Conservation (phyloP, 2,888 invertebrate species). For the Hirtodrosophila trivittata region DNA sequence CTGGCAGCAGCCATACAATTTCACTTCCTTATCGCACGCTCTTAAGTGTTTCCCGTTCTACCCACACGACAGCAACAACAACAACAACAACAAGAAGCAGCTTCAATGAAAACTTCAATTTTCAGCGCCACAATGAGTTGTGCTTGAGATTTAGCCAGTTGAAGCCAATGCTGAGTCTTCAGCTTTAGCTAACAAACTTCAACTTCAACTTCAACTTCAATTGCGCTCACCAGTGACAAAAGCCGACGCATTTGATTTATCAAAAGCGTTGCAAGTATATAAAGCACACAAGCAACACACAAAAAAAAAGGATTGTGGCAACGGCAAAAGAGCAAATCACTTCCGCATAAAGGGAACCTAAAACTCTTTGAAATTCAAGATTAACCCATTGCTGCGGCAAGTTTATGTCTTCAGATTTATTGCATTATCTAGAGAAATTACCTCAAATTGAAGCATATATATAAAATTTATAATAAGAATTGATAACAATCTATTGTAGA, state of each 20-base stretch:
- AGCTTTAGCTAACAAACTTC: conserved; percentile 22
- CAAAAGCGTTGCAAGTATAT: conserved; percentile 54
- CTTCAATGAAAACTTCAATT: conserved; percentile 70
- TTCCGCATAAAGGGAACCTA: conserved; percentile 44
- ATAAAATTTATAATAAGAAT: no score
- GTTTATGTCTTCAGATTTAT: conserved; percentile 57
- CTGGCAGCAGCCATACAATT: conserved; percentile 64
- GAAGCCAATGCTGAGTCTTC: conserved; percentile 33
- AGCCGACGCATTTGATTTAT: conserved; percentile 61
- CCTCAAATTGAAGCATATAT: neutral
- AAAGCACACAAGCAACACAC: conserved; percentile 36
- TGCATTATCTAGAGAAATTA: conserved; percentile 12
- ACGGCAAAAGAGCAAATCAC: conserved; percentile 64
- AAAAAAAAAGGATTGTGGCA: conserved; percentile 51
- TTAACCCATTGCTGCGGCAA: conserved; percentile 27
- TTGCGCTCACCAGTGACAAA: conserved; percentile 45
- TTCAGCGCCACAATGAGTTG: conserved; percentile 64
- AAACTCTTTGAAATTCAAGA: neutral
- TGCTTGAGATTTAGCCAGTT: conserved; percentile 59
- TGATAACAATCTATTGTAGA: no score
- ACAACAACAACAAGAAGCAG: neutral
- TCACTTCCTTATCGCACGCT: conserved; percentile 67
- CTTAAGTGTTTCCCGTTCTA: conserved; percentile 40
- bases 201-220: conserved; percentile 31
- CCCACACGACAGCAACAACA: conserved; percentile 36